Percentiles rank a stretch among this genome's conserved stretches.
phyloP scores from a whole-genome alignment of 2,113 vertebrate genomes.

The Upupa epops region DNA sequence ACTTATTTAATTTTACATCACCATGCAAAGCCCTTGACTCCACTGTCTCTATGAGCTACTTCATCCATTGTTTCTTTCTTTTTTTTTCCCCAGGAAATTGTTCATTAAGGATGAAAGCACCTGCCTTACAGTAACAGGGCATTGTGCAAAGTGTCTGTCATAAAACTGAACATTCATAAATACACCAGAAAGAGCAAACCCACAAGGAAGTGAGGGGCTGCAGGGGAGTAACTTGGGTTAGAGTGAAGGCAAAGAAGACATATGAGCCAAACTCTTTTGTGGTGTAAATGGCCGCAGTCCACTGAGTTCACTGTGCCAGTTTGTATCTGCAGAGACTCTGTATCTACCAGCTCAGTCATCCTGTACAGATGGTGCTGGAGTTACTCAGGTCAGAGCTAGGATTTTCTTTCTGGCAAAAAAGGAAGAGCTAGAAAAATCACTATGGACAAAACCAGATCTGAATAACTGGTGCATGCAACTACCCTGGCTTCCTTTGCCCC shows the following conservation, averaged over 20 bases:
- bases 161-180: slow-evolving; percentile 51
- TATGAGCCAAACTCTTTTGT: neutral
- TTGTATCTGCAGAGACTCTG: neutral
- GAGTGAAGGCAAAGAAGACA: neutral
- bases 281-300: neutral
- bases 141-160: slow-evolving; percentile 62
- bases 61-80: slow-evolving; percentile 66
- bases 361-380: neutral
- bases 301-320: neutral
- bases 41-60: slow-evolving; percentile 52
- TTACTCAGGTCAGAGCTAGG: neutral
- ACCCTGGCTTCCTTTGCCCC: neutral
- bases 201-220: slow-evolving; percentile 26
- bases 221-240: neutral
- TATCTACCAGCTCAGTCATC: neutral
- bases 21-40: slow-evolving; percentile 35
- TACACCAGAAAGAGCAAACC: slow-evolving; percentile 45
- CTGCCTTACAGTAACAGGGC: slow-evolving; percentile 75
- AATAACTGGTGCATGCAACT: neutral
- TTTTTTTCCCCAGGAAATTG: slow-evolving; percentile 72
- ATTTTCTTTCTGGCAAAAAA: slow-evolving; percentile 8
- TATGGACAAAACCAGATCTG: neutral
- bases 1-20: slow-evolving; percentile 57
- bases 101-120: slow-evolving; percentile 78
- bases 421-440: neutral